Evolutionary conservation across 1,140 invertebrate genomes (phyloP), one percentile per base, ranked within the genome.

Genomic region (Ditylenchus dipsaci): DNA sequence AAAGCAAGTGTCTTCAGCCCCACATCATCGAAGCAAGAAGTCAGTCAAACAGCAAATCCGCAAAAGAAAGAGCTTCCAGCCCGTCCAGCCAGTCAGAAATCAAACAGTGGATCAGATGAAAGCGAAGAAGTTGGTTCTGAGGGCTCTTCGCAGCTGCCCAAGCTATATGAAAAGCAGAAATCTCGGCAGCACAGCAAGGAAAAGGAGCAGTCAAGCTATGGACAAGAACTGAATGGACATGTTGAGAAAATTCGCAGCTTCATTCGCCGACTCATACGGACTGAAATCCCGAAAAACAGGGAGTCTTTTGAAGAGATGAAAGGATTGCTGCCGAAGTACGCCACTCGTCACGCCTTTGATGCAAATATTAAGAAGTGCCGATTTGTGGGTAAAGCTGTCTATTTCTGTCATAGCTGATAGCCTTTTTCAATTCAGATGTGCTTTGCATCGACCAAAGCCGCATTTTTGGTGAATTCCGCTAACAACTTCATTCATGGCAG

Each of bases 221-320:
- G 33, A 38, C 3, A 38, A 11, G 33, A 38, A 11, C 33, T 38
- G 3, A 3, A 38, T 38, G 49, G 23, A 26, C 49, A 53, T 53
- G 49, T 53, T 53, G 49, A 53, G 49, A 53, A 53, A 26, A 19
- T 53, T 53, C 49, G 49, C n/a, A 53, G 49, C 23, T 53, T 53
- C 15, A 19, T 53, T 7, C 49, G 23, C 23, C 49, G 23, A 8
- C n/a, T 26, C 15, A 53, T 53, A 21, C 49, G 49, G 3, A 21
- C 49, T 8, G 49, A 53, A 8, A 26, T 53, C 3, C 49, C n/a
- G 23, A 53, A 53, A 21, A 21, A 26, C 49, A 19, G 23, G 15
- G 23, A 53, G 23, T 21, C 23, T 21, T 53, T 53, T 53, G 49
- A 53, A 8, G 23, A 19, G n/a, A 53, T 26, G n/a, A 19, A 26